Conservation (phyloP, 2,797 vertebrate genomes). For the Lepidocolaptes lacrymiger region DNA sequence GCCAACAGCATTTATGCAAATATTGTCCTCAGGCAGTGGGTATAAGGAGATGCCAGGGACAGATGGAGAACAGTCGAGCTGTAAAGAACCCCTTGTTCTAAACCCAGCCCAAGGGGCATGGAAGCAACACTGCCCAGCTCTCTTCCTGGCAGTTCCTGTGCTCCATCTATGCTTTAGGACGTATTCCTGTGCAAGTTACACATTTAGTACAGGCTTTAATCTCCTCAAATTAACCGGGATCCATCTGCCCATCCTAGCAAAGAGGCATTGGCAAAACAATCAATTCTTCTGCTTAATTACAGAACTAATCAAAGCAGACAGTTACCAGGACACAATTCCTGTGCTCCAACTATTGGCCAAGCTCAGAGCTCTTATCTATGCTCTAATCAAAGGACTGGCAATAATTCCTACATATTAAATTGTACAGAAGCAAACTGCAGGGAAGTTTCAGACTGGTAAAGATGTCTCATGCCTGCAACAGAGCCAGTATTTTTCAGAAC, state of each 20-base stretch:
- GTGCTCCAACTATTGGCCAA: neutral
- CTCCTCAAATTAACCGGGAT: neutral
- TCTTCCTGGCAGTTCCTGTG: neutral
- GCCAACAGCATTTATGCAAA: neutral
- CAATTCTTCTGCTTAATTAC: neutral
- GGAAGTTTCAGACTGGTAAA: neutral
- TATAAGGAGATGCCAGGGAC: neutral
- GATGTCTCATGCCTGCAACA: neutral
- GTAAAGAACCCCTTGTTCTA: neutral
- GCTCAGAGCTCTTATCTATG: neutral
- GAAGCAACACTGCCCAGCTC: fast-evolving
- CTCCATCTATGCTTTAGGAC: neutral
- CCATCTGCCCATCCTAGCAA: neutral
- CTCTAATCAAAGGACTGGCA: neutral
- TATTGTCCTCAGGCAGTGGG: neutral
- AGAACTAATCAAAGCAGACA: neutral
- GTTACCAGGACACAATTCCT: neutral
- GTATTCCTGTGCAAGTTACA: neutral
- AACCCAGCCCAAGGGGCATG: fast-evolving
- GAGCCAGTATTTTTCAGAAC: neutral
- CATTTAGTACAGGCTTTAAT: neutral
- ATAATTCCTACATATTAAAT: neutral
- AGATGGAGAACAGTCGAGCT: neutral
- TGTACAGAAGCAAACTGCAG: neutral
- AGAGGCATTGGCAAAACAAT: neutral